A percentile compares a stretch with the other conserved stretches of the same genome.
phyloP scores from a whole-genome alignment of 2,888 invertebrate species.

The Drosophila merina region DNA sequence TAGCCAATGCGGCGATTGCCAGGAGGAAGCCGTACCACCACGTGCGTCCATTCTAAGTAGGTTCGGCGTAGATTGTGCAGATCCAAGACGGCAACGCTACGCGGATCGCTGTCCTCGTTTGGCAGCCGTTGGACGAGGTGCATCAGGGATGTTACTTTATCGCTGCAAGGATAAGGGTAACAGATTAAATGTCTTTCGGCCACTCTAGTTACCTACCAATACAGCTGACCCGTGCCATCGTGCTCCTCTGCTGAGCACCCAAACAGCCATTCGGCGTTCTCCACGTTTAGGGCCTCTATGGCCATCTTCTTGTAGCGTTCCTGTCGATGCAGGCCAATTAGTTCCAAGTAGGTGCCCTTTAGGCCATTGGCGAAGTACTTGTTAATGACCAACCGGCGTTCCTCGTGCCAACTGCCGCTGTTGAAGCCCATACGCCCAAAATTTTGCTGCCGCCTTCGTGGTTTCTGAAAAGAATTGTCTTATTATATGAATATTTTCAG shows the following conservation, averaged over 20 bases:
- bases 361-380: slow-evolving; percentile 76
- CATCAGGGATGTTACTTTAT: slow-evolving; percentile 86
- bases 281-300: slow-evolving; percentile 88
- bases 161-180: slow-evolving; percentile 39
- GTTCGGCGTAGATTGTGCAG: slow-evolving; percentile 86
- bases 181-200: not conserved
- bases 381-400: slow-evolving; percentile 84
- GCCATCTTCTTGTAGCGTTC: slow-evolving; percentile 83
- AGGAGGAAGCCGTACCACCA: slow-evolving; percentile 88
- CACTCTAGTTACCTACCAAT: slow-evolving; percentile 45
- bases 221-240: slow-evolving; percentile 25
- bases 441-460: slow-evolving; percentile 47
- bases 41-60: slow-evolving; percentile 87
- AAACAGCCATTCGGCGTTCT: slow-evolving; percentile 90
- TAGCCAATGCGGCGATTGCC: slow-evolving; percentile 83
- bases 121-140: slow-evolving; percentile 86
- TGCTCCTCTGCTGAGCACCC: slow-evolving; percentile 88
- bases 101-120: slow-evolving; percentile 80
- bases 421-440: slow-evolving; percentile 20
- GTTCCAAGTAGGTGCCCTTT: slow-evolving; percentile 74
- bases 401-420: slow-evolving; percentile 84
- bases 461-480: slow-evolving; percentile 31
- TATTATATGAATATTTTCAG: no score
- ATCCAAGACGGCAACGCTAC: slow-evolving; percentile 86
- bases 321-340: slow-evolving; percentile 77